Conservation (phyloP, 2,113 vertebrate genomes). For the Urocynchramus pylzowi region DNA sequence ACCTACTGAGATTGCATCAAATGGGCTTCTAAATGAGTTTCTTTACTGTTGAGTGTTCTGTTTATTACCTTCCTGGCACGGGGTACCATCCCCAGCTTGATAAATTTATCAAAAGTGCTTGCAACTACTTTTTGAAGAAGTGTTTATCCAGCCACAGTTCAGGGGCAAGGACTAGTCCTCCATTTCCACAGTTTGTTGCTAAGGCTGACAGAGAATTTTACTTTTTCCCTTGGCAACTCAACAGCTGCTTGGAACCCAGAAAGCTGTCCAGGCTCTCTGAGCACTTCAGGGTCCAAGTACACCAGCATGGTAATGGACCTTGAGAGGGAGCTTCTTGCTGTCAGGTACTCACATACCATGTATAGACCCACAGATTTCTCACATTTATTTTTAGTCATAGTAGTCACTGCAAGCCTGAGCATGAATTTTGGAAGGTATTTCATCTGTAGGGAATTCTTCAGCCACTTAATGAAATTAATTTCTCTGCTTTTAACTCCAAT, state of each 20-base stretch:
- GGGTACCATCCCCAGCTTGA: background rate
- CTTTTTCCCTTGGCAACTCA: background rate
- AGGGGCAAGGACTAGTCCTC: background rate
- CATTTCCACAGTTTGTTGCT: background rate
- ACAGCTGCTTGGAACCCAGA: background rate
- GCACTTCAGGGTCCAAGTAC: background rate
- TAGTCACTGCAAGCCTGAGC: background rate
- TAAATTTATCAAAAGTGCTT: background rate
- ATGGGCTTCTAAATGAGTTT: background rate
- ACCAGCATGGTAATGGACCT: background rate
- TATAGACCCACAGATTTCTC: background rate
- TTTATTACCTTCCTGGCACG: background rate
- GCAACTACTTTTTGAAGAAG: background rate
- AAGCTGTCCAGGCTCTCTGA: background rate
- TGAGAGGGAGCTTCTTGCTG: background rate
- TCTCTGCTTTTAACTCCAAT: background rate
- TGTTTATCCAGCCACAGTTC: background rate
- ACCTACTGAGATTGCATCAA: background rate
- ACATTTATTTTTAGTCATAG: background rate
- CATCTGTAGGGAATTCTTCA: background rate
- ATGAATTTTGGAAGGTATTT: background rate
- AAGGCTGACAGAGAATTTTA: background rate
- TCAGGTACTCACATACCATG: background rate
- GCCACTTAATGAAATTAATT: background rate
- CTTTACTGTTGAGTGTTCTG: background rate